Evolutionary conservation across 2,888 invertebrate genomes (phyloP).

Genomic region (Chromoteleia sp.): DNA sequence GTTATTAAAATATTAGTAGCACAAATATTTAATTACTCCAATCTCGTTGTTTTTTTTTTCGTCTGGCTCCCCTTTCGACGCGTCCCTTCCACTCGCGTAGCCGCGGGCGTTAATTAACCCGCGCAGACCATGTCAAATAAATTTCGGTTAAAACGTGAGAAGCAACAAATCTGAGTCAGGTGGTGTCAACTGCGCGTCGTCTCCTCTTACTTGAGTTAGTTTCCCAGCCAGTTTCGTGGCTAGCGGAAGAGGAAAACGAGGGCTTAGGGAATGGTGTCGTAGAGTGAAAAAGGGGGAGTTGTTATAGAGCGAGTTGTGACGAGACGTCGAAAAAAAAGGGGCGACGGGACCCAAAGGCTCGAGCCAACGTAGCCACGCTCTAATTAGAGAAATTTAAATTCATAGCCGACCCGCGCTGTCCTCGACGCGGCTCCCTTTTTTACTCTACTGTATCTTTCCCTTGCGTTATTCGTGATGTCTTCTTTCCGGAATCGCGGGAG

Average conservation of each 20-base stretch:
- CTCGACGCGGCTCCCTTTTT: conserved; percentile 73
- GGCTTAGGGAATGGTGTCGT: conserved; percentile 67
- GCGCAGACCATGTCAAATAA: conserved; percentile 82
- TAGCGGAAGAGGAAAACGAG: conserved; percentile 73
- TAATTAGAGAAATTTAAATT: conserved; percentile 84
- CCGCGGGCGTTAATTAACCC: conserved; percentile 70
- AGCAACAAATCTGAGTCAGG: conserved; percentile 85
- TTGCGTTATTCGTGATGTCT: conserved; percentile 61
- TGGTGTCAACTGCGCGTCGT: conserved; percentile 82
- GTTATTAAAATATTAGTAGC: conserved; percentile 33
- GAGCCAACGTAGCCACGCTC: conserved; percentile 77
- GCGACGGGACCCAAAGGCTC: conserved; percentile 64
- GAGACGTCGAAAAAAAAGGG: conserved; percentile 70
- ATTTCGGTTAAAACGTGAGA: conserved; percentile 84
- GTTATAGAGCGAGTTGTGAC: conserved; percentile 68
- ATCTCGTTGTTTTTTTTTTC: conserved; percentile 49
- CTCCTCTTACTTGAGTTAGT: conserved; percentile 80
- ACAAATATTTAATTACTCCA: conserved; percentile 67
- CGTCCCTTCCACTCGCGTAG: conserved; percentile 43
- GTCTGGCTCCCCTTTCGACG: conserved; percentile 22
- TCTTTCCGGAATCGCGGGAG: conserved; percentile 63
- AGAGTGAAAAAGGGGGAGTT: conserved; percentile 63
- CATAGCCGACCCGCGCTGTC: conserved; percentile 81
- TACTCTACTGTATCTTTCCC: conserved; percentile 69
- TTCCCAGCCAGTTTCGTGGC: conserved; percentile 76